Base-by-base conservation (phyloP, 1,140 invertebrate genomes). In the Adoxophyes honmai region DNA sequence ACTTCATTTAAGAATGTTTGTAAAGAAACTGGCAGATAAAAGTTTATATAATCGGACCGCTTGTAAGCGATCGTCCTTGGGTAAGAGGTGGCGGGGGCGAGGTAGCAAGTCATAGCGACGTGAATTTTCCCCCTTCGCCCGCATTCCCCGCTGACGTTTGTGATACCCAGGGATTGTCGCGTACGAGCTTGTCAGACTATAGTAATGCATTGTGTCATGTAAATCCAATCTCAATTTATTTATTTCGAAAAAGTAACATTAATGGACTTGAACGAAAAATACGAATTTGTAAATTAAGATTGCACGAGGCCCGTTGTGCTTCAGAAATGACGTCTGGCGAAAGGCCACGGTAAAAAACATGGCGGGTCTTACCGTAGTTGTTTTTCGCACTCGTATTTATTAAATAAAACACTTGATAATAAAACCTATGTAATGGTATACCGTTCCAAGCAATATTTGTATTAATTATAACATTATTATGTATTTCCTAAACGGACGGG, bases 371-470 rank as follows among this genome's bases (percentile, higher is more conserved):
- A 33, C 16, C 1, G n/a, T 44, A 44, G 42, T 48, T 48, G 11
- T 48, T 48, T 48, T 48, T 5, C 42, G 42, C 42, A 48, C 42
- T 18, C 11, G 11, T 48, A 48, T 48, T 10, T 48, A 48, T 48
- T 28, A 48, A 48, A 8, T 39, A 15, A 38, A 38, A 21, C 39
- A 44, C 10, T 44, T 44, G 42, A 48, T 48, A 48, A 48, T 48
- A 48, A n/a, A 48, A 11, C 42, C 21, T 42, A 15, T 42, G 18
- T 42, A 44, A 48, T 28, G 18, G 42, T 48, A 21, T 48, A 48
- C 42, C 42, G 42, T 48, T 48, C 42, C 42, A 48, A 48, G 42
- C 42, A 48, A 48, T 48, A 48, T 48, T 48, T 48, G 28, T 48
- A 11, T 21, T 48, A 48, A 48, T 33, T 48, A 28, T 28, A 48